phyloP scores from a whole-genome alignment of 2,888 invertebrate species.

The Pachycephus smyrnensis region DNA sequence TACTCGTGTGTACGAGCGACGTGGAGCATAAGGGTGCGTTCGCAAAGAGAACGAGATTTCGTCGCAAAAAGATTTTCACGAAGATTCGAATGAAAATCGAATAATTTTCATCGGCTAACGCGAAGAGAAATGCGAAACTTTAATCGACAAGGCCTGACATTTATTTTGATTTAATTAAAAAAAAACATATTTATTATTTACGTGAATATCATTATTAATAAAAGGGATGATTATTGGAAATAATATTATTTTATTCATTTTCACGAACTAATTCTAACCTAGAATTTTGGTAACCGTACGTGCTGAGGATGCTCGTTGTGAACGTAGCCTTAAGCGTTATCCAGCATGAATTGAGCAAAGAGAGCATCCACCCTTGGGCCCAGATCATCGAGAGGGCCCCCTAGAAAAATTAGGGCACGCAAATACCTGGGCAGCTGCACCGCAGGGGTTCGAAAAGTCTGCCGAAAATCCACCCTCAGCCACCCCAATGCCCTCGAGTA shows the following conservation, averaged over 20 bases:
- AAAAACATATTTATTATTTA: too few relatives aligned
- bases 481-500: conserved; percentile 26
- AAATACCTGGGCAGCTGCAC: conserved; percentile 59
- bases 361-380: conserved; percentile 38
- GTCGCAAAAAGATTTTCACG: not conserved
- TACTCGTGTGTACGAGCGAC: not conserved
- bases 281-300: not conserved
- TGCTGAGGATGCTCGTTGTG: not conserved
- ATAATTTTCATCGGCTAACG: not conserved
- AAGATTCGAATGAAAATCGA: not conserved
- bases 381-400: conserved; percentile 7
- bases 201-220: too few relatives aligned
- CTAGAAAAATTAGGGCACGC: conserved; percentile 39
- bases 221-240: not conserved
- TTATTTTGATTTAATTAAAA: too few relatives aligned
- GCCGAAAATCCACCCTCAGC: conserved; percentile 19
- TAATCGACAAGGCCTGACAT: too few relatives aligned
- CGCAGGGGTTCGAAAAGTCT: conserved; percentile 32
- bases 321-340: not conserved
- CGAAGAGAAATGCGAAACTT: too few relatives aligned
- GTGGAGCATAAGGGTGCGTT: not conserved
- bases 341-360: conserved; percentile 27
- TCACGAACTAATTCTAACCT: not conserved
- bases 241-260: not conserved
- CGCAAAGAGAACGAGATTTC: not conserved